These are phyloP conservation scores for Epizoanthus ramosus DNA, from an alignment of 92 coral and sea anemone species.

Conservation along the genomic window DNA sequence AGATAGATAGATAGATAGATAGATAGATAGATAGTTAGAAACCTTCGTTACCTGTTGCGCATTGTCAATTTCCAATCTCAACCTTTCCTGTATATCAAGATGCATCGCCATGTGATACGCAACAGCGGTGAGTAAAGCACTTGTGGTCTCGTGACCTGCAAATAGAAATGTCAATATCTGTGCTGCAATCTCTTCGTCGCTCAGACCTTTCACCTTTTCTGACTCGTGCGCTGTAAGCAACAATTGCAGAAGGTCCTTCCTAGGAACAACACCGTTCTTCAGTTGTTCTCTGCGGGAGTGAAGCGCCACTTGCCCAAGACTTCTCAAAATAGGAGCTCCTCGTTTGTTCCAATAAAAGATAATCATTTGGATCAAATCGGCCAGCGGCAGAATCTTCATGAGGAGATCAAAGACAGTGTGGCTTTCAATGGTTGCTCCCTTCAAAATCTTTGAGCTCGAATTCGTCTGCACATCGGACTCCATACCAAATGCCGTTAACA, in stretches of 20 bases:
- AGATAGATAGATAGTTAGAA: too few species aligned
- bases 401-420: neutral
- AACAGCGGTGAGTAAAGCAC: neutral
- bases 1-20: too few species aligned
- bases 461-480: neutral
- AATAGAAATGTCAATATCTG: neutral
- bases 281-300: neutral
- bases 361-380: neutral
- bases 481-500: neutral
- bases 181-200: neutral
- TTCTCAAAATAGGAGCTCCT: neutral
- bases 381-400: neutral
- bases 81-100: too few species aligned
- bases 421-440: too few species aligned
- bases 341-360: neutral
- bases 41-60: too few species aligned
- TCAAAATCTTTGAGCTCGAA: neutral
- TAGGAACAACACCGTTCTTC: neutral
- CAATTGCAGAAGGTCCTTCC: constrained; percentile 2
- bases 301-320: neutral
- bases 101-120: too few species aligned
- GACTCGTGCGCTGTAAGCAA: constrained; percentile 18
- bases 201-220: neutral
- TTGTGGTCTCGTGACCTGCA: constrained; percentile 10
- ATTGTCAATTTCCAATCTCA: too few species aligned